Conservation (phyloP, 92 coral and sea anemone genomes). For the Virgularia gustaviana region DNA sequence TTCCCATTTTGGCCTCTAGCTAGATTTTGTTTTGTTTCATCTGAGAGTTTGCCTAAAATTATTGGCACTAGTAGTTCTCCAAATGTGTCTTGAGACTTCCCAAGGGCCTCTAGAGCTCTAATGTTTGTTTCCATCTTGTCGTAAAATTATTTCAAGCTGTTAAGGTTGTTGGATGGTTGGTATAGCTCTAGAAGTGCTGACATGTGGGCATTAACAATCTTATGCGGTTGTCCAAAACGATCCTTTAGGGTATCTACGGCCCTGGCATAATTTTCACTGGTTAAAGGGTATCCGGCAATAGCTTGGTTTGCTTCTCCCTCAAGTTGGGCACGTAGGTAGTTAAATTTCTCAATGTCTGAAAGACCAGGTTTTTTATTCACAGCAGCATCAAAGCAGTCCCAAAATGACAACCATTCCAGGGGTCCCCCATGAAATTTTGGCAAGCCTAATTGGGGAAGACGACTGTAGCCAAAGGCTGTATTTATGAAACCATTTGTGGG, state of each 20-base stretch:
- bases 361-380: constrained; percentile 22
- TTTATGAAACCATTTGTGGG: too few relatives aligned
- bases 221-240: constrained; percentile 37
- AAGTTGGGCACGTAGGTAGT: constrained; percentile 34
- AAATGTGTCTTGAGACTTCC: too few relatives aligned
- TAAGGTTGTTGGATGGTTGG: neutral
- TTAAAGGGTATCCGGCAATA: constrained; percentile 30
- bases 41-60: constrained; percentile 41
- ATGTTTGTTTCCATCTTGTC: constrained; percentile 27
- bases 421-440: constrained; percentile 37
- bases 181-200: constrained; percentile 18
- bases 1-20: constrained; percentile 55
- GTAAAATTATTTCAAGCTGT: too few relatives aligned
- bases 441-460: constrained; percentile 38
- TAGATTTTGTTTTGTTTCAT: constrained; percentile 31
- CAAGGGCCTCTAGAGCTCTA: too few relatives aligned
- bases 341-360: constrained; percentile 37
- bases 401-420: constrained; percentile 38
- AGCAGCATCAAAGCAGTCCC: constrained; percentile 42
- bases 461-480: too few relatives aligned
- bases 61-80: constrained; percentile 44
- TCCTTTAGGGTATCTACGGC: constrained; percentile 24
- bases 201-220: constrained; percentile 21
- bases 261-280: constrained; percentile 21
- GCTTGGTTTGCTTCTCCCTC: constrained; percentile 36